Percentiles rank a stretch among this genome's conserved stretches.
phyloP scores from a whole-genome alignment of 2,888 invertebrate genomes.

The Ceriagrion tenellum region DNA sequence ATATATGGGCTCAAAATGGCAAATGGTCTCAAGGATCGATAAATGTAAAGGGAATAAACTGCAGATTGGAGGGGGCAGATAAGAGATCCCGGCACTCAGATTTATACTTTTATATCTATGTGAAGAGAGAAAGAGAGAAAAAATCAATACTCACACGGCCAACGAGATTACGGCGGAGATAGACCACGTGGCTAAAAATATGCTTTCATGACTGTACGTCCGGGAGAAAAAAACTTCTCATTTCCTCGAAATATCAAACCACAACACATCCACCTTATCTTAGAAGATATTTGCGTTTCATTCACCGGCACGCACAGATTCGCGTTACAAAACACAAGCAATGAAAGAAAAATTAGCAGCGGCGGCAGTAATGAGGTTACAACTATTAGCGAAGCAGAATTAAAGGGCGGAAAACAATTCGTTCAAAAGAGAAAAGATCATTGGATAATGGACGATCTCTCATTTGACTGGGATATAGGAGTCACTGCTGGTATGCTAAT shows the following conservation, averaged over 20 bases:
- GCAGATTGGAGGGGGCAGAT: not conserved
- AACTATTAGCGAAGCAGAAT: not conserved
- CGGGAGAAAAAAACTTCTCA: not conserved
- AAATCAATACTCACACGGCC: not conserved
- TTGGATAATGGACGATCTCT: not conserved
- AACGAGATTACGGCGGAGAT: not conserved
- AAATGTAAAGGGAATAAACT: conserved; percentile 28
- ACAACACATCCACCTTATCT: not conserved
- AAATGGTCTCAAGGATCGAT: conserved; percentile 17
- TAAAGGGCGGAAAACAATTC: not conserved
- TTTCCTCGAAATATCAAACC: not conserved
- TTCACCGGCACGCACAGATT: not conserved
- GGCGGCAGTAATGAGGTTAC: not conserved
- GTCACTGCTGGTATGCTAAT: not conserved
- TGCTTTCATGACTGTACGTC: not conserved
- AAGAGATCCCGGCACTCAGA: conserved; percentile 21
- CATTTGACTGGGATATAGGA: not conserved
- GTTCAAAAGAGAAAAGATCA: not conserved
- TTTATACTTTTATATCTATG: conserved; percentile 32
- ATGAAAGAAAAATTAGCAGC: not conserved
- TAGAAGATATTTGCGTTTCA: not conserved
- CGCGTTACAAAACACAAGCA: not conserved
- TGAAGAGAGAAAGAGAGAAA: not conserved
- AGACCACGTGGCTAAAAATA: not conserved
- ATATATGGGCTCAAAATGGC: conserved; percentile 21